These are phyloP conservation scores for Heliocidaris tuberculata DNA, from an alignment of 35 echinoderm and acorn worm genomes.

Conservation along the genomic window DNA sequence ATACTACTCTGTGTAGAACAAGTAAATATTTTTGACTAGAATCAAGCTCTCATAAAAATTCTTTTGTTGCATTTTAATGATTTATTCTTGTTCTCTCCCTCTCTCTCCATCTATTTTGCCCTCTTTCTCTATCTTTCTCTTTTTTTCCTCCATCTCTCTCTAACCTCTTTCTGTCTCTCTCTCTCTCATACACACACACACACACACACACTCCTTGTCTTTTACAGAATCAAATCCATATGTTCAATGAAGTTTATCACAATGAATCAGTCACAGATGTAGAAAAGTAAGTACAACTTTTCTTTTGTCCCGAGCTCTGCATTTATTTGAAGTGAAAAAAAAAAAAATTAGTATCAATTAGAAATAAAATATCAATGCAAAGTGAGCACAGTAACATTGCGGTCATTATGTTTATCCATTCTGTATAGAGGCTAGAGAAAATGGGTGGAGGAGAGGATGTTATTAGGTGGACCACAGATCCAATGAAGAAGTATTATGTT, in stretches of 20 bases:
- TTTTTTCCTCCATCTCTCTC: background rate
- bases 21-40: background rate
- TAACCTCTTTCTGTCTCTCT: background rate
- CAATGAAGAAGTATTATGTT: no score
- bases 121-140: background rate
- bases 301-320: background rate
- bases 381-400: no score
- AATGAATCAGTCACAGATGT: constrained; percentile 77
- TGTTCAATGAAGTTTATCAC: constrained; percentile 88
- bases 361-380: no score
- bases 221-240: constrained; percentile 82
- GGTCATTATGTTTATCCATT: no score
- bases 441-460: no score
- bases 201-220: background rate
- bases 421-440: no score
- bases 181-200: background rate
- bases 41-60: background rate
- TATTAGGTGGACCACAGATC: no score
- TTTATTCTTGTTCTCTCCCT: background rate
- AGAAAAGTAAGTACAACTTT: constrained; percentile 73
- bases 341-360: no score
- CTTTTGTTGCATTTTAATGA: background rate
- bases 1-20: no score
- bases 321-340: background rate
- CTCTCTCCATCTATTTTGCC: background rate